Percentiles rank a stretch among this genome's conserved stretches.
phyloP scores from a whole-genome alignment of 1,140 invertebrate genomes.

The Penaeus vannamei region DNA sequence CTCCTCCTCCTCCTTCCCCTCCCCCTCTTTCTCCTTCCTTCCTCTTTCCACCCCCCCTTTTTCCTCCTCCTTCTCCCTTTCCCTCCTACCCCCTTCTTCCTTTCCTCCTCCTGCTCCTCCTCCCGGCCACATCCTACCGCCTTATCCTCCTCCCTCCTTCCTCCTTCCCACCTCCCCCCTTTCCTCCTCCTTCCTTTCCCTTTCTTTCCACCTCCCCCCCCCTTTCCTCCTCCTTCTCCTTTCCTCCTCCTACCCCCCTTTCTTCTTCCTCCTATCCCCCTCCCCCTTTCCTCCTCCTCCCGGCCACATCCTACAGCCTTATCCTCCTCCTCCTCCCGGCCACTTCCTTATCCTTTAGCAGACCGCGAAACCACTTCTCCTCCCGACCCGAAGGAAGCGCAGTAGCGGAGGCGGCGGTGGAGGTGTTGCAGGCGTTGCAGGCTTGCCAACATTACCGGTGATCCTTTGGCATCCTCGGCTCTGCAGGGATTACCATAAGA shows the following conservation, averaged over 20 bases:
- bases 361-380: too few relatives aligned
- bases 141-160: not conserved
- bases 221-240: not conserved
- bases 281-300: not conserved
- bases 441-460: too few relatives aligned
- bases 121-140: not conserved
- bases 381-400: too few relatives aligned
- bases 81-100: not conserved
- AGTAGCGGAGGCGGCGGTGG: too few relatives aligned
- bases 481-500: too few relatives aligned
- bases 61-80: not conserved
- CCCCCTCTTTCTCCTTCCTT: not conserved
- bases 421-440: too few relatives aligned
- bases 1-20: too few relatives aligned
- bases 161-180: not conserved
- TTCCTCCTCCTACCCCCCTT: not conserved
- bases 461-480: too few relatives aligned
- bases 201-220: not conserved
- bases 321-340: not conserved
- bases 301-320: not conserved
- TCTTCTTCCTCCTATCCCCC: not conserved
- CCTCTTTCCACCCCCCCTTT: not conserved
- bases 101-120: not conserved
- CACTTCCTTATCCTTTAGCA: too few relatives aligned
- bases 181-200: not conserved